A percentile compares a stretch with the other conserved stretches of the same genome.
These are phyloP conservation scores for Pheosia gnoma DNA, from an alignment of 2,888 invertebrate species.

Conservation along the genomic window DNA sequence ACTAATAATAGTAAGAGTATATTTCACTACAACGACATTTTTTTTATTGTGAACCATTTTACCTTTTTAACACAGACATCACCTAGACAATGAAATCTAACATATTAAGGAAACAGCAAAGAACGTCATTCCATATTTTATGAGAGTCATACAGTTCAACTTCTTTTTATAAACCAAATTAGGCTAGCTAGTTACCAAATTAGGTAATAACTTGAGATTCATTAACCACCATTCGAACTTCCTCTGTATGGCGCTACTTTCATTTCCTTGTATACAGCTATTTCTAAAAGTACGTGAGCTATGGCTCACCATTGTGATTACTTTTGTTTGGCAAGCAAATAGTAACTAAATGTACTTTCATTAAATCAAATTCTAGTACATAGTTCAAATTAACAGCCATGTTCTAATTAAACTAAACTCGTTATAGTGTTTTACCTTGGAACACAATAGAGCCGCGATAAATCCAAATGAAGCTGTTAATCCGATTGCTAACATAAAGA, in stretches of 20 bases:
- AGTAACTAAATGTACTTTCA: too few species aligned
- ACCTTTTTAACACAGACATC: conserved; percentile 59
- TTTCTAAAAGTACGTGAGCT: too few species aligned
- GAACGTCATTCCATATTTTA: conserved; percentile 39
- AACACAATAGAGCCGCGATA: conserved; percentile 4
- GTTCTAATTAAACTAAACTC: background rate
- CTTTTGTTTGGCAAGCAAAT: too few species aligned
- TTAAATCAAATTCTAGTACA: too few species aligned
- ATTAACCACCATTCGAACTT: too few species aligned
- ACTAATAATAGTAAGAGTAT: conserved; percentile 39
- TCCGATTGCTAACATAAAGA: conserved; percentile 11
- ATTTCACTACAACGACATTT: conserved; percentile 51
- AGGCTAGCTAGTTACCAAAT: too few species aligned
- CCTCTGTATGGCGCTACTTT: too few species aligned
- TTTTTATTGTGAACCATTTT: conserved; percentile 38
- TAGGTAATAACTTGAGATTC: too few species aligned
- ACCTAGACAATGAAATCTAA: conserved; percentile 56
- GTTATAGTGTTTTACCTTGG: background rate
- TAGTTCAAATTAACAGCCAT: too few species aligned
- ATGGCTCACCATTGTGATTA: too few species aligned
- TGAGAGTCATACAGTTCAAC: background rate
- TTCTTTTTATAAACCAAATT: too few species aligned
- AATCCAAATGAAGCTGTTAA: conserved; percentile 13
- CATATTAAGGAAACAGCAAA: conserved; percentile 45
- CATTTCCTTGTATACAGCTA: too few species aligned